Base-by-base conservation (phyloP, 2,113 vertebrate species). In the Orycteropus afer region DNA sequence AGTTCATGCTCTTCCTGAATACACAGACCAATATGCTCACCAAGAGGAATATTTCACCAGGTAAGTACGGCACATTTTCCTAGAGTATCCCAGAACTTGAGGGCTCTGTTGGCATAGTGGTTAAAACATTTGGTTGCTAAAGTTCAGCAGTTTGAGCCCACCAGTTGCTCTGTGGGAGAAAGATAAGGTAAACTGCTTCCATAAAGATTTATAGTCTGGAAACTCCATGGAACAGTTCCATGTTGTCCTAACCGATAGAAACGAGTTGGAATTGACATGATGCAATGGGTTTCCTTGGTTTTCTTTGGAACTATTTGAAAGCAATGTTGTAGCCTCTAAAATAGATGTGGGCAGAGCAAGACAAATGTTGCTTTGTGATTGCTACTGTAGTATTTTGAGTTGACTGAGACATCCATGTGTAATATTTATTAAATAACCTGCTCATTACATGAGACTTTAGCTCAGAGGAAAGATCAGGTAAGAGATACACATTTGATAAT, bases 401-500 rank as follows among this genome's bases (percentile, higher is more conserved):
- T 53, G 51, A 8, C 51, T 53, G 18, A 57, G 79, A 83, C 7
- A 23, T 37, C 12, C 7, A 42, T 6, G 25, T 22, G 17, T 14
- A 29, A 20, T 65, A 63, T 12, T 20, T 0, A 73, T 20, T 34
- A 37, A 51, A 47, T 78, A 40, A 57, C 12, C 3, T 18, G 40
- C 51, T 86, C 34, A 15, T 0, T 9, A 0, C 2, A 40, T 23
- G 4, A 49, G 76, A 45, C 45, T 76, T 42, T 5, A 6, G 2
- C 42, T 45, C 74, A 29, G 14, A 14, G 78, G 7, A 37, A 29
- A 49, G 14, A 32, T 40, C 3, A 0, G 37, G 22, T 2, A 2
- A 5, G 12, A 45, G 5, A 42, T 9, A 1, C 1, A 65, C n/a
- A 22, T 1, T 1, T n/a, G 9, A 40, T 27, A 47, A 18, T 37